Base-by-base conservation (phyloP, 2,113 vertebrate species). In the Hydropotes inermis region DNA sequence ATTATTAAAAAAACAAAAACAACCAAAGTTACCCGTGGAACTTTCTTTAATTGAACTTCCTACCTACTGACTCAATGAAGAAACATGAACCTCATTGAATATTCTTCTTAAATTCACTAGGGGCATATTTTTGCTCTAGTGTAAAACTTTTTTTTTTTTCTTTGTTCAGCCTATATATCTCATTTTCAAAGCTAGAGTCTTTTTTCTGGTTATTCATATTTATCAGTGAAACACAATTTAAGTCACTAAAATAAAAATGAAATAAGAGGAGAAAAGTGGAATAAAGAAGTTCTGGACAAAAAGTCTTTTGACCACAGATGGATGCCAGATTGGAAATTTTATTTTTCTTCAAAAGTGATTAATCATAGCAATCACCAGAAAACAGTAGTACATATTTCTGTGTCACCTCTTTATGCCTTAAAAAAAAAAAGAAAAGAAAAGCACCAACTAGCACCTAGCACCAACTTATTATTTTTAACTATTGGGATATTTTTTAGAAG, bases 241-340 rank as follows among this genome's bases (percentile, higher is more conserved):
- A 97, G n/a, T 86, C 36, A 87, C 52, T 64, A 36, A 97, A 95
- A 87, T 94, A 90, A 96, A 89, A 95, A 87, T 3, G 76, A 95
- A 96, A 93, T 19, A 19, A 81, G 43, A 97, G 83, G 70, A 60
- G 27, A 61, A 86, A 95, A 78, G 27, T 92, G 87, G 25, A 89
- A 76, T 87, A n/a, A 87, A 86, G 89, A 95, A 50, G 23, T 87
- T 76, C 7, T 87, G 11, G 28, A 43, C 30, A 83, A 93, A 83
- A 94, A 86, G 5, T 14, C 52, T 47, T 91, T 86, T 58, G 47
- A 86, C 39, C 21, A 67, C 36, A 76, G 13, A 60, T 74, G 33
- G 79, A 61, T 70, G 50, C 33, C 81, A 92, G 33, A 39, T 15
- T 79, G n/a, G 47, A 36, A 84, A 88, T 85, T 87, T 91, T 76